phyloP scores from a whole-genome alignment of 2,797 vertebrate species.

The Myripristis murdjan region DNA sequence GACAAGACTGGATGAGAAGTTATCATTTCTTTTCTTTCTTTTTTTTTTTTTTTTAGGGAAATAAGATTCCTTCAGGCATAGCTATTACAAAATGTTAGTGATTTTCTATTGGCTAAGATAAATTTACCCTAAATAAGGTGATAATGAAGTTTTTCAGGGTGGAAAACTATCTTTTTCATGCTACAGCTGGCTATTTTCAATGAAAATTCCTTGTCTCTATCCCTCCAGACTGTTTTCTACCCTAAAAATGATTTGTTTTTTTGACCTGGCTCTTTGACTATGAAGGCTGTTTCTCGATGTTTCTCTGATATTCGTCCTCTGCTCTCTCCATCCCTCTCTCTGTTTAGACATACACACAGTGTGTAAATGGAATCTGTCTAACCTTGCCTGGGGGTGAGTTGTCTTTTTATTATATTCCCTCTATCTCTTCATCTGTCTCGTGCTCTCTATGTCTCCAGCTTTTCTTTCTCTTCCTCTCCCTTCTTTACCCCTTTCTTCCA shows the following conservation, averaged over 20 bases:
- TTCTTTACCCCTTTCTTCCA: background rate
- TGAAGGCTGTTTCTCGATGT: constrained; percentile 9
- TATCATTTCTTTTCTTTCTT: too few relatives aligned
- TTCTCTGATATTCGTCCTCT: background rate
- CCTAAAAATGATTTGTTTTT: constrained; percentile 4
- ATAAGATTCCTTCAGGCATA: background rate
- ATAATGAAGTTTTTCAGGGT: background rate
- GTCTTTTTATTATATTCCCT: constrained; percentile 26
- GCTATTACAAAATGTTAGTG: background rate
- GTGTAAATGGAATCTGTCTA: constrained; percentile 18
- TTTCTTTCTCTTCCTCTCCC: background rate
- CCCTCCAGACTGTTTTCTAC: background rate
- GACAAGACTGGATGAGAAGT: background rate
- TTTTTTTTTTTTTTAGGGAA: constrained; percentile 32
- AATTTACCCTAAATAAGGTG: constrained; percentile 16
- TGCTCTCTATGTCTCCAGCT: too few relatives aligned
- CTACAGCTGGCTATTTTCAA: background rate
- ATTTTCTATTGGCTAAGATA: constrained; percentile 11
- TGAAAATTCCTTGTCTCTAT: background rate
- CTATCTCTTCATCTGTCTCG: constrained; percentile 10
- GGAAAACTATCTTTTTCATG: background rate
- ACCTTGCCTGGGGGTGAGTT: constrained; percentile 24
- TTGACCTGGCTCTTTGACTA: constrained; percentile 8
- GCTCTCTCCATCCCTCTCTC: background rate
- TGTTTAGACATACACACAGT: constrained; percentile 28